phyloP scores from a whole-genome alignment of 2,797 vertebrate genomes.

The Megaceryle alcyon region DNA sequence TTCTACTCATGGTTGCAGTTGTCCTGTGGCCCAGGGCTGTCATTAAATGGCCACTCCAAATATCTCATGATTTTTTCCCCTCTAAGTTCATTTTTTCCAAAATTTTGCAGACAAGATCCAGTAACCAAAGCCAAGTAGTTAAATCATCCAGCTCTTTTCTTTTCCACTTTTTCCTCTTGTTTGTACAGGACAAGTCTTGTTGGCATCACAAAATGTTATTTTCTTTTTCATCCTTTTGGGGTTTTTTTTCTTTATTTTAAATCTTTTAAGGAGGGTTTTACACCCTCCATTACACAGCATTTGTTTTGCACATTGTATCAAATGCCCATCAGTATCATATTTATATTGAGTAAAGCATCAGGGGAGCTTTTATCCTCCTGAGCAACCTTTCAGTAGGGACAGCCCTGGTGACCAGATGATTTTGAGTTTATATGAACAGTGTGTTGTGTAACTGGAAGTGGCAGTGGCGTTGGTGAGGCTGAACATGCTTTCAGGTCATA shows the following conservation, averaged over 20 bases:
- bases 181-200: background rate
- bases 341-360: background rate
- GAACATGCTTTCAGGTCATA: background rate
- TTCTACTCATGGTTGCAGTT: background rate
- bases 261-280: background rate
- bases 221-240: background rate
- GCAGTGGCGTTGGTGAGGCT: background rate
- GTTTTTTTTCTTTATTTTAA: background rate
- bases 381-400: background rate
- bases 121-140: background rate
- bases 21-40: background rate
- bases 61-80: background rate
- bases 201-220: background rate
- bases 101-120: background rate
- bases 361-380: background rate
- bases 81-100: background rate
- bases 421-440: background rate
- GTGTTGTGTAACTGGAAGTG: background rate
- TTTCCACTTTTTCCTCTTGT: background rate
- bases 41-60: background rate
- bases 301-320: background rate
- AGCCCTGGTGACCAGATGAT: background rate
- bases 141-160: background rate
- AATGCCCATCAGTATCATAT: fast-evolving
- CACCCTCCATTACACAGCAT: background rate